These are phyloP conservation scores for Meteorus sp. DNA, from an alignment of 1,140 invertebrate species.

Conservation along the genomic window DNA sequence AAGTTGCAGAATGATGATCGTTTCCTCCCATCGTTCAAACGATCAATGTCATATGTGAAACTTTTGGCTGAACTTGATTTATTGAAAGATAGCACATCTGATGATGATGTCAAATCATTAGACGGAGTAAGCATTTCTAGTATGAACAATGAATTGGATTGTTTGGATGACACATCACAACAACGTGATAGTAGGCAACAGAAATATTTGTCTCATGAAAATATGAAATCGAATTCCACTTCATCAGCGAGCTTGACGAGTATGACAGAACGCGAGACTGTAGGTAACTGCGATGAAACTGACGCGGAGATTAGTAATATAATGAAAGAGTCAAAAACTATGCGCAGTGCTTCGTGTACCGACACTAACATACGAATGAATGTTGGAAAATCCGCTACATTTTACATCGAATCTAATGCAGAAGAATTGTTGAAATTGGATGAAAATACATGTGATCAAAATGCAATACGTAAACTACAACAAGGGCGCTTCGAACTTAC, in stretches of 20 bases:
- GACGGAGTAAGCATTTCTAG: constrained; percentile 57
- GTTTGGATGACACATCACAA: constrained; percentile 39
- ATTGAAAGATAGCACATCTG: constrained; percentile 61
- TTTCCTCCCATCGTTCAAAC: constrained; percentile 73
- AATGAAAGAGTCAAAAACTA: constrained; percentile 28
- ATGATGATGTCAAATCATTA: constrained; percentile 63
- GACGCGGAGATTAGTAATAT: constrained; percentile 25
- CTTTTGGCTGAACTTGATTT: constrained; percentile 77
- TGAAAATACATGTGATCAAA: constrained; percentile 45
- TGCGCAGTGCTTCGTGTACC: constrained; percentile 29
- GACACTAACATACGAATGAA: constrained; percentile 37
- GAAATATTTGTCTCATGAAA: constrained; percentile 26
- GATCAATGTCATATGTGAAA: constrained; percentile 70
- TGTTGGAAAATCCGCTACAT: constrained; percentile 38
- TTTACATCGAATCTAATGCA: constrained; percentile 41
- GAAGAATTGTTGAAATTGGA: constrained; percentile 45
- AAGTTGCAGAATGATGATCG: constrained; percentile 68
- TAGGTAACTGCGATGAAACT: constrained; percentile 32
- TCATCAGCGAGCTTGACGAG: constrained; percentile 36
- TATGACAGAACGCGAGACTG: constrained; percentile 30
- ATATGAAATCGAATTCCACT: constrained; percentile 34
- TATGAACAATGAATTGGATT: constrained; percentile 51
- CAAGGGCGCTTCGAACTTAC: constrained; percentile 64
- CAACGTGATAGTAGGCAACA: constrained; percentile 18
- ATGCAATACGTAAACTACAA: constrained; percentile 60